phyloP scores from a whole-genome alignment of 2,888 invertebrate genomes.

The Torymus texanus region DNA sequence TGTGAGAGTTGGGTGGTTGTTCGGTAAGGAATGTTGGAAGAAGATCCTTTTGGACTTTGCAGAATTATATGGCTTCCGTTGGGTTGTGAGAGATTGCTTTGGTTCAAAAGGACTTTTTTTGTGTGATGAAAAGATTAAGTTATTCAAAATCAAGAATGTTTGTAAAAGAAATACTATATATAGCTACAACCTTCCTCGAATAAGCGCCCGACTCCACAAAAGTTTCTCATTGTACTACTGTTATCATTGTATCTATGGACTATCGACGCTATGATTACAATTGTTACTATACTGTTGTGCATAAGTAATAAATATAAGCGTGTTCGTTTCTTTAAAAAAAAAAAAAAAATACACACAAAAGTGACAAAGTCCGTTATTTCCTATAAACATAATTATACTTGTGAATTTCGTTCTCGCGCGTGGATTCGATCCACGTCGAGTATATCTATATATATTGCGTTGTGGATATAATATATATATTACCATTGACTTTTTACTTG shows the following conservation, averaged over 20 bases:
- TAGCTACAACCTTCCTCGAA: neutral
- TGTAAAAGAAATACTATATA: neutral
- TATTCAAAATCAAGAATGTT: slow-evolving; percentile 2
- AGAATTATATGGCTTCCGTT: too few relatives aligned
- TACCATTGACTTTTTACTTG: too few relatives aligned
- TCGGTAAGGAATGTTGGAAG: too few relatives aligned
- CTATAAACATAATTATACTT: neutral
- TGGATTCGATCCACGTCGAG: neutral
- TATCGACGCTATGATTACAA: slow-evolving; percentile 43
- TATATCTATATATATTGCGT: too few relatives aligned
- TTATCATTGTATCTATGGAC: slow-evolving; percentile 42
- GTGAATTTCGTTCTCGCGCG: neutral
- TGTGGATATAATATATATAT: too few relatives aligned
- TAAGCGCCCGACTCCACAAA: slow-evolving; percentile 27
- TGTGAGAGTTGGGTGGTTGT: too few relatives aligned
- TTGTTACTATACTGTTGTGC: slow-evolving; percentile 51
- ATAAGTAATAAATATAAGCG: slow-evolving; percentile 50
- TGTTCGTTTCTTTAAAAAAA: slow-evolving; percentile 38
- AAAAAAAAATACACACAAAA: too few relatives aligned
- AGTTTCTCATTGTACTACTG: slow-evolving; percentile 32
- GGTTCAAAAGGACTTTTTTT: too few relatives aligned
- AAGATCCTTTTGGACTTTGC: too few relatives aligned
- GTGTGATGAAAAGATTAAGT: too few relatives aligned
- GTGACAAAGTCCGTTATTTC: neutral
- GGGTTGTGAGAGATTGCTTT: too few relatives aligned